Conservation (phyloP, 2,113 vertebrate genomes). For the Sylvilagus bachmani region DNA sequence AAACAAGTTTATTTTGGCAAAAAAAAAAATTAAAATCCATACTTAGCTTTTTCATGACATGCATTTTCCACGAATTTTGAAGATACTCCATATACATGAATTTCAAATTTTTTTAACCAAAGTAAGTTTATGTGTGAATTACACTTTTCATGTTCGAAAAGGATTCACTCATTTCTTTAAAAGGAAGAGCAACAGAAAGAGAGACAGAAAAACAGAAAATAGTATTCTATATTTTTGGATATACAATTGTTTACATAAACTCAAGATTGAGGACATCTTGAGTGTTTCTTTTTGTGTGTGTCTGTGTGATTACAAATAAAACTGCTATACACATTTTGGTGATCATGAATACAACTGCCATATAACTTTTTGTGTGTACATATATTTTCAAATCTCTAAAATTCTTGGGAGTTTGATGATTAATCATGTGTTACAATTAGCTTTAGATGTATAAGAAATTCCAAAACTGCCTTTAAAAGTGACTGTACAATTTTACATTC, state of each 20-base stretch:
- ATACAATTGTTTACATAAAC: neutral
- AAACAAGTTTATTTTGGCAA: too few relatives aligned
- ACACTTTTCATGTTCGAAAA: too few relatives aligned
- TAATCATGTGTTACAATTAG: neutral
- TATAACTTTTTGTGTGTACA: neutral
- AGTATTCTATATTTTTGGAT: neutral
- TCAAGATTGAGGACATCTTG: neutral
- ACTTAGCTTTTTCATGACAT: too few relatives aligned
- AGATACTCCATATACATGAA: too few relatives aligned
- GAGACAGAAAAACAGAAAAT: neutral
- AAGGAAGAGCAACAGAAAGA: too few relatives aligned
- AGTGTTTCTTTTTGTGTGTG: neutral
- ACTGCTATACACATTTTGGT: neutral
- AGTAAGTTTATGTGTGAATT: neutral
- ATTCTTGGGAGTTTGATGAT: neutral
- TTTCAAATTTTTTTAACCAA: too few relatives aligned
- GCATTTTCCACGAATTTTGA: too few relatives aligned
- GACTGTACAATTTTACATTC: neutral
- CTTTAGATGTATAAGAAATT: neutral
- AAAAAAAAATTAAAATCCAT: too few relatives aligned
- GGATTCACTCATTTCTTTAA: too few relatives aligned
- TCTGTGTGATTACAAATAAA: neutral
- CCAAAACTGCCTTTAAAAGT: neutral
- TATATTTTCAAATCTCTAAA: slow-evolving; percentile 23
- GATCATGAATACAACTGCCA: too few relatives aligned